Evolutionary conservation across 2,113 vertebrate genomes (phyloP).

Genomic region (Melanerpes aurifrons): DNA sequence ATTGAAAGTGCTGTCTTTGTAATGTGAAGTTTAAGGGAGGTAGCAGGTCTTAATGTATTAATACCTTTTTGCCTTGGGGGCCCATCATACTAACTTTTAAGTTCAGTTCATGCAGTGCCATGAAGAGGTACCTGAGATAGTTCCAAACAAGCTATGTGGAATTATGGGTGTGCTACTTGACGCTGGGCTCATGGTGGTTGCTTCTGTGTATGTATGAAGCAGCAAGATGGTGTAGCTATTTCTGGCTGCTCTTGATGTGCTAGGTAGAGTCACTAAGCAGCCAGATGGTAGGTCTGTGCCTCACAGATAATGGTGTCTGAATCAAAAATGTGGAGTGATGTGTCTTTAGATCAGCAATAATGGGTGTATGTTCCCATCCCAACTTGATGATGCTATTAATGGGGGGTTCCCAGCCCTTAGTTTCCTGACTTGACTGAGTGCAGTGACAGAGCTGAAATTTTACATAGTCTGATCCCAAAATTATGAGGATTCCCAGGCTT

Average conservation of each 20-base stretch:
- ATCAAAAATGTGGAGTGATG: neutral
- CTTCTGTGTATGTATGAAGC: neutral
- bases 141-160: neutral
- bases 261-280: constrained; percentile 59
- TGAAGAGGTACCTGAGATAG: neutral
- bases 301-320: neutral
- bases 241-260: neutral
- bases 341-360: neutral
- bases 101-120: neutral
- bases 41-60: neutral
- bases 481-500: neutral
- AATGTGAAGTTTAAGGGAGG: neutral
- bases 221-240: neutral
- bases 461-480: neutral
- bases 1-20: neutral
- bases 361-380: neutral
- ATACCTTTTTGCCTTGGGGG: neutral
- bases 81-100: neutral
- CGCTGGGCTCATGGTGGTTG: fast-evolving
- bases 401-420: neutral
- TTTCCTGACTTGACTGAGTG: neutral
- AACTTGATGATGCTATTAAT: neutral
- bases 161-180: neutral
- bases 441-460: neutral
- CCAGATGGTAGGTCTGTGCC: constrained; percentile 84